Evolutionary conservation across 1,140 invertebrate genomes (phyloP), one percentile per base, ranked within the genome.

Genomic region (Arion vulgaris): DNA sequence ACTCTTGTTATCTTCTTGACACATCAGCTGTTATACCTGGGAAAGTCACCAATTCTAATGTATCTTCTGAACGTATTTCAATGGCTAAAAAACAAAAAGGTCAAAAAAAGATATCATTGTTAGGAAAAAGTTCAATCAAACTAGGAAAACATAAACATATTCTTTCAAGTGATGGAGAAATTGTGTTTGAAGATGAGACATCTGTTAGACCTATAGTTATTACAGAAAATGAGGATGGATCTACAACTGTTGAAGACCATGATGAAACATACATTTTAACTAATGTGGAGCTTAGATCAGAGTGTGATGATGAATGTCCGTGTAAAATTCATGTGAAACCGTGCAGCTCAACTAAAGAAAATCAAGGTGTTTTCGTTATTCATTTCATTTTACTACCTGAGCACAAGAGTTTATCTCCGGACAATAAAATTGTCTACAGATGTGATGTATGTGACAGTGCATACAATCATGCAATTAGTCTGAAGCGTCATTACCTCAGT

Each of bases 401-500:
- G 51, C 80, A 81, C 39, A 73, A 81, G 39, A 80, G 36, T 36
- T 41, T 51, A 0, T n/a, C 36, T 11, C 23, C 23, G 0, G 36
- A 74, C 72, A 74, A 74, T 17, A 81, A 81, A 49, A 62, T 81
- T 28, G n/a, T 74, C 9, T 81, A 74, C 80, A 73, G 72, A 36
- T 94, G 94, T 90, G 93, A 94, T 85, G 91, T 94, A 34, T 94
- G 94, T 87, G 85, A 85, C 11, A 91, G 90, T 7, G 86, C 92
- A 0, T 94, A 94, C 86, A 89, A 92, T 51, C 92, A 94, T 81
- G 91, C 91, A n/a, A 93, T 94, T 81, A 94, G 93, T 85, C 86
- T 94, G 7, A 94, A 94, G 84, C 89, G 94, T 36, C 94, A 94
- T 86, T 94, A 93, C 81, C 83, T 94, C 34, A 88, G 93, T n/a